Conservation (phyloP, 2,888 invertebrate genomes). For the Folsomia candida region DNA sequence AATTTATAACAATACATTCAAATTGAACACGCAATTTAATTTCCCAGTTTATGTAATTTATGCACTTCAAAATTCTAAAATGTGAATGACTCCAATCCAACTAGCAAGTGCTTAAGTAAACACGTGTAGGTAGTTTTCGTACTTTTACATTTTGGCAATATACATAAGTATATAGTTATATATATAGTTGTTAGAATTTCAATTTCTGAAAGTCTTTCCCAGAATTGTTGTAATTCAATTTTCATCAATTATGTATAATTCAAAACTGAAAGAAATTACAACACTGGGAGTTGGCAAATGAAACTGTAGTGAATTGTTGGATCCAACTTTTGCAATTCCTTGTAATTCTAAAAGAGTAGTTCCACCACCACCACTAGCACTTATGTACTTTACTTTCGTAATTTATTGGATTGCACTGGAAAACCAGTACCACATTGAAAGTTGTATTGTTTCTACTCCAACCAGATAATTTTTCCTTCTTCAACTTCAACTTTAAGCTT, state of each 20-base stretch:
- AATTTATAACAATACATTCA: too few relatives aligned
- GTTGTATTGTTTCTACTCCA: background rate
- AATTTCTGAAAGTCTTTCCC: too few relatives aligned
- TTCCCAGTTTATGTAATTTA: too few relatives aligned
- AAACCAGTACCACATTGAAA: background rate
- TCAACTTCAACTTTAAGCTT: background rate
- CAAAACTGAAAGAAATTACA: slow-evolving; percentile 7
- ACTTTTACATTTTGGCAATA: too few relatives aligned
- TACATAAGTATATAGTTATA: too few relatives aligned
- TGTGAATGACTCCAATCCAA: too few relatives aligned
- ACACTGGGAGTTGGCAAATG: background rate
- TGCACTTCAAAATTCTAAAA: too few relatives aligned
- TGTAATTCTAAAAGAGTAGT: background rate
- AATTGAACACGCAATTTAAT: too few relatives aligned
- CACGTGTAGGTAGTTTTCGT: too few relatives aligned
- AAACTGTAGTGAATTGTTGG: background rate
- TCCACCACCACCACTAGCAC: background rate
- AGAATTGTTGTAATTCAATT: slow-evolving; percentile 19
- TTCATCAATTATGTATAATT: slow-evolving; percentile 19
- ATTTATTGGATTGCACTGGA: background rate
- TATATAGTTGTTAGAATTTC: too few relatives aligned
- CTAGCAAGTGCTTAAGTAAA: too few relatives aligned
- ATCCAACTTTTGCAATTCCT: background rate
- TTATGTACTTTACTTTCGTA: background rate
- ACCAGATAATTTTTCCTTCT: background rate